Conservation (phyloP, 2,888 invertebrate species). For the Dexiosoma caninum region DNA sequence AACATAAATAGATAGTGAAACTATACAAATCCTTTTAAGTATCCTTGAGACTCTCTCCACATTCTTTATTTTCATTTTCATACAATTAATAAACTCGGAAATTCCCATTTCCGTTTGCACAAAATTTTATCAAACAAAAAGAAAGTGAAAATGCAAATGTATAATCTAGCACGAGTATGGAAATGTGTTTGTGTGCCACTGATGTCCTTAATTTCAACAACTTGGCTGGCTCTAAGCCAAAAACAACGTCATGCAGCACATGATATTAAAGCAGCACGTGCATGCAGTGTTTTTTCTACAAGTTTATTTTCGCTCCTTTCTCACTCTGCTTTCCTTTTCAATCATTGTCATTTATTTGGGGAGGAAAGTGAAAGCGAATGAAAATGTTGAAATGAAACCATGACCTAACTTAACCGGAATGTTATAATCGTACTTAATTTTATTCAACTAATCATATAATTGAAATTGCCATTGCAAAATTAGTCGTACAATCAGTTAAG, state of each 20-base stretch:
- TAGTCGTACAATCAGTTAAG: no score
- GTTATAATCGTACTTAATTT: no score
- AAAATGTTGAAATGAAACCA: conserved; percentile 25
- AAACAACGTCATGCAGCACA: conserved; percentile 38
- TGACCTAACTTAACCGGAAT: conserved; percentile 63
- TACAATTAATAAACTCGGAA: conserved; percentile 44
- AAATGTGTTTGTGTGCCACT: conserved; percentile 24
- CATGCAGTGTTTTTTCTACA: conserved; percentile 40
- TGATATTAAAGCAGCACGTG: conserved; percentile 61
- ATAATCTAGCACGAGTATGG: conserved; percentile 4
- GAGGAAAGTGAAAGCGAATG: background rate
- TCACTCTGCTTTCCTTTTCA: background rate
- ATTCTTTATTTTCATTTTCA: background rate
- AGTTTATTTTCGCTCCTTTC: conserved; percentile 18
- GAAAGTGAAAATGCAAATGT: conserved; percentile 21
- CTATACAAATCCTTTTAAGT: conserved; percentile 42
- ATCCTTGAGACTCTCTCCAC: conserved; percentile 50
- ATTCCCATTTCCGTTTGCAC: conserved; percentile 49
- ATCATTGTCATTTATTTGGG: background rate
- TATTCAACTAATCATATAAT: no score
- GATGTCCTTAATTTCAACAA: conserved; percentile 45
- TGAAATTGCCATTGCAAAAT: no score
- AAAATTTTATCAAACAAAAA: conserved; percentile 19
- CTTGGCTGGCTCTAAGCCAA: conserved; percentile 13
- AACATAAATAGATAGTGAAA: conserved; percentile 48